Conservation (phyloP, 2,888 invertebrate genomes). For the Watsonalla cultraria region DNA sequence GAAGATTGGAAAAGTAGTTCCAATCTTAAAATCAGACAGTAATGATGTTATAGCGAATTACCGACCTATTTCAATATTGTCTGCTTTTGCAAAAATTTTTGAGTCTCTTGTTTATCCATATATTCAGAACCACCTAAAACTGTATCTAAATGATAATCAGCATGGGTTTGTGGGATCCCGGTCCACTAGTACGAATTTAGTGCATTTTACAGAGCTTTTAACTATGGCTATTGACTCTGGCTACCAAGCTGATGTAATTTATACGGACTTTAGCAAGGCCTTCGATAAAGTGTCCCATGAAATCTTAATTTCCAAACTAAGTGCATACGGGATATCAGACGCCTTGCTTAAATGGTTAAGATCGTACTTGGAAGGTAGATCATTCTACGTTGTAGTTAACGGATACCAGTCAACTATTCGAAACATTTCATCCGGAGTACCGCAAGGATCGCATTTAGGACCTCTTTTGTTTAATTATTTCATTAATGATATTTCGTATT, state of each 20-base stretch:
- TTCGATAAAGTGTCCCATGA: conserved; percentile 4
- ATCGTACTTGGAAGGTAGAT: conserved; percentile 1
- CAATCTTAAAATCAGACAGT: conserved; percentile 5
- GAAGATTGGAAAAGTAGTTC: conserved; percentile 7
- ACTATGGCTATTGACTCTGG: conserved; percentile 1
- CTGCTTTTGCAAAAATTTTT: not conserved
- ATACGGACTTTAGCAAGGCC: conserved; percentile 6
- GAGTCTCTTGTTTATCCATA: conserved; percentile 1
- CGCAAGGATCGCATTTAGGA: conserved; percentile 1
- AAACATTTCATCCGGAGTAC: conserved; percentile 2
- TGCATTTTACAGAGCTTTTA: conserved; percentile 2
- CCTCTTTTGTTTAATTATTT: conserved; percentile 5
- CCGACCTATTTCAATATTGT: not conserved
- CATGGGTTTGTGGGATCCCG: conserved; percentile 3
- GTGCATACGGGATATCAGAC: conserved; percentile 3
- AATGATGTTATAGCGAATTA: conserved; percentile 1
- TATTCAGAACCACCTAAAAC: conserved; percentile 1
- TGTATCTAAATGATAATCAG: conserved; percentile 1
- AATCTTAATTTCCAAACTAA: conserved; percentile 1
- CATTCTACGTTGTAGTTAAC: conserved; percentile 4
- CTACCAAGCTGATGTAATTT: conserved; percentile 3
- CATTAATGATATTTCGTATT: too few species aligned
- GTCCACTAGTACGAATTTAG: conserved; percentile 4
- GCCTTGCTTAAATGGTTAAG: not conserved
- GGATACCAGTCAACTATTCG: not conserved